phyloP scores from a whole-genome alignment of 2,797 vertebrate species.

The Urophycis tenuis region DNA sequence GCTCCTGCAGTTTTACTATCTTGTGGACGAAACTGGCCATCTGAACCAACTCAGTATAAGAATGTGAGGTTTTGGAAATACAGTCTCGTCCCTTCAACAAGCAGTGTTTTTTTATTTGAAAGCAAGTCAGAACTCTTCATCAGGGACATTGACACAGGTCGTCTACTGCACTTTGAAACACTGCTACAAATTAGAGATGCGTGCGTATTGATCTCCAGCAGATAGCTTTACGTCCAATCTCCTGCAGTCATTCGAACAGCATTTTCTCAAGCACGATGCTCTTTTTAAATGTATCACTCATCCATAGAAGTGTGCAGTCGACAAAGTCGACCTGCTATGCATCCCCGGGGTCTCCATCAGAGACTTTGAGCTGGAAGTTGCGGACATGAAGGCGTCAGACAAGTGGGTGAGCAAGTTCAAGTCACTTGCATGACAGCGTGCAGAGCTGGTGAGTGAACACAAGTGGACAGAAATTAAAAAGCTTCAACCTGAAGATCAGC shows the following conservation, averaged over 20 bases:
- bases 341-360: slow-evolving; percentile 30
- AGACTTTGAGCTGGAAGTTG: slow-evolving; percentile 42
- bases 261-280: no score
- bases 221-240: background rate
- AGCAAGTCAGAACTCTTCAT: background rate
- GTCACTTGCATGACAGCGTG: background rate
- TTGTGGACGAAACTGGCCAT: background rate
- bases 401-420: slow-evolving; percentile 43
- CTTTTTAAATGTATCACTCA: slow-evolving; percentile 35
- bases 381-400: slow-evolving; percentile 35
- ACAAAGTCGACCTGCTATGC: slow-evolving; percentile 26
- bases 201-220: background rate
- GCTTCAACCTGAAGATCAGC: no score
- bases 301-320: slow-evolving; percentile 41
- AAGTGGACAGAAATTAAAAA: no score
- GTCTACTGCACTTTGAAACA: background rate
- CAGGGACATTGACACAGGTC: background rate
- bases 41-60: background rate
- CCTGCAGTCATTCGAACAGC: no score
- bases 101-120: background rate
- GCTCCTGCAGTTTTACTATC: no score
- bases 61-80: background rate
- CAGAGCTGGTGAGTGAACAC: no score
- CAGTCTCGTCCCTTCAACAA: background rate
- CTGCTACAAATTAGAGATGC: background rate